Conservation (phyloP, 2,797 vertebrate species). For the Chaetodon trifasciatus region DNA sequence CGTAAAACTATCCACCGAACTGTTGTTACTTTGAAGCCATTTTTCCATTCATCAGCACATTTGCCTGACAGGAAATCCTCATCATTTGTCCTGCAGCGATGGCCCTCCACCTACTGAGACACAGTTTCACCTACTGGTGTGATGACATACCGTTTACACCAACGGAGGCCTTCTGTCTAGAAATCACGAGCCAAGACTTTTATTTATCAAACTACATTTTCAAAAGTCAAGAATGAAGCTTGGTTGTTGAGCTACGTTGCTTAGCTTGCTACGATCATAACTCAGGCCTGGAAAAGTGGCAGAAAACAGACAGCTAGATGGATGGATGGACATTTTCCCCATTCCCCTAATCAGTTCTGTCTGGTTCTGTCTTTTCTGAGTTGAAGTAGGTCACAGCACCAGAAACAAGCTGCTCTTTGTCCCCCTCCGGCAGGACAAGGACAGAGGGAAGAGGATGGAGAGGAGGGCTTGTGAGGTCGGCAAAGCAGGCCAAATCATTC, state of each 20-base stretch:
- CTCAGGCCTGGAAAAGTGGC: neutral
- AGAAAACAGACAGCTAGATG: neutral
- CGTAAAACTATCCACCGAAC: neutral
- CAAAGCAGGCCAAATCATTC: conserved; percentile 61
- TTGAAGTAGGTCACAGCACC: conserved; percentile 73
- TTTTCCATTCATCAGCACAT: neutral
- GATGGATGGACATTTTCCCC: conserved; percentile 22
- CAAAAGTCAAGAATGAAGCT: neutral
- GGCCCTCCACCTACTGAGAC: neutral
- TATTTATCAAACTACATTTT: neutral
- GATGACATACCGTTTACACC: neutral
- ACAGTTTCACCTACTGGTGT: neutral
- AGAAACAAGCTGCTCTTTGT: conserved; percentile 81
- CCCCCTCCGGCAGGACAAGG: conserved; percentile 65
- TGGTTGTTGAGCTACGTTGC: neutral
- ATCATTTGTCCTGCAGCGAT: neutral
- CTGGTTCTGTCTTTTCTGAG: conserved; percentile 61
- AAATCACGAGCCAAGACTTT: neutral
- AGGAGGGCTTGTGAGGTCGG: conserved; percentile 45
- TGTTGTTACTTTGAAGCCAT: neutral
- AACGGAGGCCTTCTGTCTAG: neutral
- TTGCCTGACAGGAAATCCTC: neutral
- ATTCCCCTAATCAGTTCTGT: conserved; percentile 56
- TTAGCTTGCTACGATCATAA: neutral
- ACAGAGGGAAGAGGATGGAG: conserved; percentile 63